A percentile compares a stretch with the other conserved stretches of the same genome.
phyloP scores from a whole-genome alignment of 2,888 invertebrate genomes.

The Erebia aethiops region DNA sequence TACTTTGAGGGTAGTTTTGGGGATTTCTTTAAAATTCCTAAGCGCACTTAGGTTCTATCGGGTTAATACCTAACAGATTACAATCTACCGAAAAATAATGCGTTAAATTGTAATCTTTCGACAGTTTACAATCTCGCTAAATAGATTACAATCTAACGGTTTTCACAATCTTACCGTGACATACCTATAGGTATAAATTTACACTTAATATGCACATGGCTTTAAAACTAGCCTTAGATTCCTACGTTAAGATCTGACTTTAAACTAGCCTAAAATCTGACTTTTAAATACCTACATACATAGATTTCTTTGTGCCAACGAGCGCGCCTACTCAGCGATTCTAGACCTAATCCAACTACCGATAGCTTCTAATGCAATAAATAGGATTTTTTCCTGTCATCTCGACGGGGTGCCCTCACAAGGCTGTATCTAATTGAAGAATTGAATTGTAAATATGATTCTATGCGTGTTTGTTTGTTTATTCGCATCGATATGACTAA shows the following conservation, averaged over 20 bases:
- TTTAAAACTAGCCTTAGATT: not conserved
- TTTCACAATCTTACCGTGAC: too few relatives aligned
- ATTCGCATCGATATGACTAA: slow-evolving; percentile 9
- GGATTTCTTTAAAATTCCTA: too few relatives aligned
- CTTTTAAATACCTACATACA: not conserved
- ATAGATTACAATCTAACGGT: too few relatives aligned
- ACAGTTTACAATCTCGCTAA: too few relatives aligned
- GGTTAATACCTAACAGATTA: too few relatives aligned
- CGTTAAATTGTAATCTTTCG: too few relatives aligned
- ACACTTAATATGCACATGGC: too few relatives aligned
- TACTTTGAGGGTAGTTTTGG: too few relatives aligned
- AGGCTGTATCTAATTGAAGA: slow-evolving; percentile 52
- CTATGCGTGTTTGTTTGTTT: slow-evolving; percentile 39
- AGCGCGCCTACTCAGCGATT: not conserved
- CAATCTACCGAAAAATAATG: too few relatives aligned
- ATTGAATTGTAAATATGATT: slow-evolving; percentile 59
- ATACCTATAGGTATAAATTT: too few relatives aligned
- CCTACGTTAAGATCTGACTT: too few relatives aligned
- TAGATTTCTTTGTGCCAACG: not conserved
- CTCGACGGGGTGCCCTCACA: slow-evolving; percentile 55
- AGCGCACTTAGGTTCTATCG: too few relatives aligned
- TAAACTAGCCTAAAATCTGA: not conserved
- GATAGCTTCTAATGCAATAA: slow-evolving; percentile 47
- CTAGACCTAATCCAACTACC: slow-evolving; percentile 27
- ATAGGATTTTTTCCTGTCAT: slow-evolving; percentile 49